Conservation (phyloP, 2,113 vertebrate genomes). For the Drymodes brunneopygia region DNA sequence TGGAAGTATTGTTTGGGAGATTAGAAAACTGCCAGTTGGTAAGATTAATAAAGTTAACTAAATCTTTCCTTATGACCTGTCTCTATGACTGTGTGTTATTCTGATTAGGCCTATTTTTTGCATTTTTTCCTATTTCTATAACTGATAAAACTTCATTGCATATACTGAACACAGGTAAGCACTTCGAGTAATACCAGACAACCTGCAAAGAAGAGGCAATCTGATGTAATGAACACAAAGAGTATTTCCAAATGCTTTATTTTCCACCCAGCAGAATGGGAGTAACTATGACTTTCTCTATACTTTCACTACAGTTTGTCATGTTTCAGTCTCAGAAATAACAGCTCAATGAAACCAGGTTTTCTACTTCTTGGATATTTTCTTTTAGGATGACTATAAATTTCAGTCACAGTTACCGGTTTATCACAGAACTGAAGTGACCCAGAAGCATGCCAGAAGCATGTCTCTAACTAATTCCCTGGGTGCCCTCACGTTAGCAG, state of each 20-base stretch:
- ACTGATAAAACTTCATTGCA: not conserved
- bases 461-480: conserved; percentile 7
- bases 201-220: not conserved
- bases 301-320: not conserved
- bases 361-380: conserved; percentile 40
- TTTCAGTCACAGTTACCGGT: conserved; percentile 46
- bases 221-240: not conserved
- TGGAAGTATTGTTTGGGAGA: not conserved
- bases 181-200: not conserved
- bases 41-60: not conserved
- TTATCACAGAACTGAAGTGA: conserved; percentile 47
- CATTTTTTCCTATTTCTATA: conserved; percentile 10
- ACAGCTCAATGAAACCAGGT: not conserved
- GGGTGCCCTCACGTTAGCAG: not conserved
- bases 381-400: conserved; percentile 36
- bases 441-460: not conserved
- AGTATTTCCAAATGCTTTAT: conserved; percentile 21
- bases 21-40: not conserved
- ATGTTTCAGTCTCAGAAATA: not conserved
- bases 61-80: not conserved
- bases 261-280: not conserved
- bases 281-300: not conserved
- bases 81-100: not conserved
- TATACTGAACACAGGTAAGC: not conserved
- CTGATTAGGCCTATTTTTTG: conserved; percentile 13